Evolutionary conservation across 2,888 invertebrate genomes (phyloP).

Genomic region (Mallateleia sp.): DNA sequence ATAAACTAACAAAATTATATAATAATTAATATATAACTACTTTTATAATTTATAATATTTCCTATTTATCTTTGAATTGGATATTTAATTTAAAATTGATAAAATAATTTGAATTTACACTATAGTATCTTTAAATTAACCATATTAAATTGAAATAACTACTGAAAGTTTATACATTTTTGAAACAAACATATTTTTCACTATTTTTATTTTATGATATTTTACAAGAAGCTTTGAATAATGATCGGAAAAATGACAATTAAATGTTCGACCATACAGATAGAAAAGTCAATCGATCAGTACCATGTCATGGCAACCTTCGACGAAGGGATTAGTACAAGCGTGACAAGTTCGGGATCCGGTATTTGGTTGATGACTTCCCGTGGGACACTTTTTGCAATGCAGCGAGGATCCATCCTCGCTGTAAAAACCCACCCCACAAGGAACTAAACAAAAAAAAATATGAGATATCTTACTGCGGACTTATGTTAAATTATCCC

Average conservation of each 20-base stretch:
- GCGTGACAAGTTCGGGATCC: conserved; percentile 84
- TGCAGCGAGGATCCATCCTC: conserved; percentile 84
- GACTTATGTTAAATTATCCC: conserved; percentile 46
- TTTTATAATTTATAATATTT: too few relatives aligned
- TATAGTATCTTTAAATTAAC: too few relatives aligned
- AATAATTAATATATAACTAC: too few relatives aligned
- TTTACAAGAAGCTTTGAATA: too few relatives aligned
- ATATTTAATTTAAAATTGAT: too few relatives aligned
- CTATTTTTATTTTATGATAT: too few relatives aligned
- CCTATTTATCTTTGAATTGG: too few relatives aligned
- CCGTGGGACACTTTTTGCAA: conserved; percentile 85
- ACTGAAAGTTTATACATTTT: too few relatives aligned
- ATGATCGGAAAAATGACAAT: conserved; percentile 17
- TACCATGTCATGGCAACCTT: conserved; percentile 86
- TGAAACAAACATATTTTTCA: too few relatives aligned
- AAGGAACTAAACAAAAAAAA: conserved; percentile 83
- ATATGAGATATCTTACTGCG: conserved; percentile 53
- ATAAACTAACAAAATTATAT: too few relatives aligned
- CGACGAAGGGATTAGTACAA: conserved; percentile 86
- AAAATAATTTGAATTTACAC: too few relatives aligned
- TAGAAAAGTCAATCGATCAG: conserved; percentile 50
- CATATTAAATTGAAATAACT: too few relatives aligned
- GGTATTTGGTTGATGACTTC: conserved; percentile 84
- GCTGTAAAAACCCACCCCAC: conserved; percentile 84
- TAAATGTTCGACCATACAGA: conserved; percentile 16